Base-by-base conservation (phyloP, 2,797 vertebrate species). In the Prunella strophiata region DNA sequence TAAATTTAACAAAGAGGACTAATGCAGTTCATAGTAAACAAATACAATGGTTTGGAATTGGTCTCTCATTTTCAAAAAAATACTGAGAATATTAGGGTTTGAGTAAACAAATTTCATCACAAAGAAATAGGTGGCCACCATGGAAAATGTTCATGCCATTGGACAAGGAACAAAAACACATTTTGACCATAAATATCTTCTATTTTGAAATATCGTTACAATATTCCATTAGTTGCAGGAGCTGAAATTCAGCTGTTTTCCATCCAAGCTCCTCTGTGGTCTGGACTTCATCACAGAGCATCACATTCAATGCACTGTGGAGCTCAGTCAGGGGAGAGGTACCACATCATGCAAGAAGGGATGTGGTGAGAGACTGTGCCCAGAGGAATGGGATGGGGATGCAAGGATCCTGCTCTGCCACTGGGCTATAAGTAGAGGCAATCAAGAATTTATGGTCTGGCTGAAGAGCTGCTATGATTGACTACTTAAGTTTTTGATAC, bases 101-200 rank as follows among this genome's bases (percentile, higher is more conserved):
- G 73, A 81, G 59, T 51, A 84, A 94, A 93, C 32, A 91, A 51
- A 82, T 92, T 89, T 82, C 71, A 66, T 87, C 70, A 50, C 54
- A 71, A 89, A 86, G 62, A 90, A 77, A 63, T 54, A 85, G 43
- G 74, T 94, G 63, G 48, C 52, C 61, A 45, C 67, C 10, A 4
- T 85, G 84, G 78, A 87, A 94, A 94, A 89, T 63, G 48, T 50
- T 93, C 59, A 34, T 87, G 51, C 43, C 52, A 59, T 70, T 82
- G 50, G 76, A 88, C 30, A 87, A 92, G 43, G 4, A 93, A 81
- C 50, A 85, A 80, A 94, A 92, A 17, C 80, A 91, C 36, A 57
- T 88, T 93, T 92, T 83, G 52, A 71, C 94, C 68, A 84, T 96
- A 94, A 91, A 82, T 91, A 80, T 94, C 88, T 85, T 93, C 63